Evolutionary conservation across 1,140 invertebrate genomes (phyloP).

Genomic region (Linepithema humile): DNA sequence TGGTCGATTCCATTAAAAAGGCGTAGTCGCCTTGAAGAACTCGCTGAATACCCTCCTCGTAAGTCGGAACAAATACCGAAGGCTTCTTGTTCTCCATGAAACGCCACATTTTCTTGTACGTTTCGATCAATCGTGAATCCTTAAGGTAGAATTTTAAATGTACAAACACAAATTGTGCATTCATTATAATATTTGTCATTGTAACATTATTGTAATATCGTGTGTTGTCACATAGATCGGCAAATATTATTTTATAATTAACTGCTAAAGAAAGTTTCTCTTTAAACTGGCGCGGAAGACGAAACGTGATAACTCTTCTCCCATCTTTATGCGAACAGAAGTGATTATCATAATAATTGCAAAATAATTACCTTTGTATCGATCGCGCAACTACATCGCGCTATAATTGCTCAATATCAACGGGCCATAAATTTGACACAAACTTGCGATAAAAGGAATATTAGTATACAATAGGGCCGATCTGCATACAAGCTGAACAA

Average conservation of each 20-base stretch:
- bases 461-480: not conserved
- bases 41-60: conserved; percentile 92
- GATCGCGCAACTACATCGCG: not conserved
- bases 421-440: not conserved
- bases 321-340: too few relatives aligned
- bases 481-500: not conserved
- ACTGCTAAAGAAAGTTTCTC: not conserved
- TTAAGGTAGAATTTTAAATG: conserved; percentile 64
- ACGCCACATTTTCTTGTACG: conserved; percentile 95
- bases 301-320: not conserved
- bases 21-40: conserved; percentile 93
- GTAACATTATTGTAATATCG: too few relatives aligned
- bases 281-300: not conserved
- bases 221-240: too few relatives aligned
- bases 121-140: conserved; percentile 93
- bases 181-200: too few relatives aligned
- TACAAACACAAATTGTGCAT: not conserved
- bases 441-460: not conserved
- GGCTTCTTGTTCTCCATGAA: conserved; percentile 92
- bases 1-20: conserved; percentile 97
- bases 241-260: not conserved
- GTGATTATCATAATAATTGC: conserved; percentile 42
- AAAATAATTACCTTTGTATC: conserved; percentile 23
- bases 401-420: not conserved
- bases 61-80: conserved; percentile 89